These are phyloP conservation scores for Eubucco bourcierii DNA, from an alignment of 2,113 vertebrate species.

Conservation along the genomic window DNA sequence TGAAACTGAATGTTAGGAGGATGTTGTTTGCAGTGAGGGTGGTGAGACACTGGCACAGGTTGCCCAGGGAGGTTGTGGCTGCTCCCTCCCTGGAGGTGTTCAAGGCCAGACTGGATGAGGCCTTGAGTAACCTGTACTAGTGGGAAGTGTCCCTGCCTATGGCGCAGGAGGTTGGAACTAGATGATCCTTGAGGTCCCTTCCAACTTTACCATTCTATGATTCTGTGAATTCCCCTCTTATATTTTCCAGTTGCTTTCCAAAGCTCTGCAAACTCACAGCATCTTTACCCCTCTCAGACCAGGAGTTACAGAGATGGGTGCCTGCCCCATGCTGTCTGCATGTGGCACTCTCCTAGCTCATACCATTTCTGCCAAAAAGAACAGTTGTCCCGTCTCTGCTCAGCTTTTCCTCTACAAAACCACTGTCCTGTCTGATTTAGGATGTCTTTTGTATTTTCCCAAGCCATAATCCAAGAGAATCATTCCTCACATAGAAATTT, in stretches of 20 bases:
- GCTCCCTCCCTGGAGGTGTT: no score
- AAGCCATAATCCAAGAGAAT: neutral
- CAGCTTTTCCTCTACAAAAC: neutral
- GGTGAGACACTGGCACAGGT: no score
- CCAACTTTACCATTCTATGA: no score
- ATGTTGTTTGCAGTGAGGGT: no score
- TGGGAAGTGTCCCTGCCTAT: no score
- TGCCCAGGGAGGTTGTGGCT: no score
- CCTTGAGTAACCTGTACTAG: no score
- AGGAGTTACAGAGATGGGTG: neutral
- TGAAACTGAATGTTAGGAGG: no score
- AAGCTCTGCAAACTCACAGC: neutral
- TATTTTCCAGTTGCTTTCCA: neutral
- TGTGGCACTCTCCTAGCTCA: fast-evolving
- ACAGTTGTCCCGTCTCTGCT: neutral
- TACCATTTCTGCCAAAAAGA: neutral
- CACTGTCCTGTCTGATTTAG: neutral
- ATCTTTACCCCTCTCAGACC: neutral
- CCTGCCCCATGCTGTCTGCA: neutral
- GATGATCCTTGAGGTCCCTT: no score
- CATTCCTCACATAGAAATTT: neutral
- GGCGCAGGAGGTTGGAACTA: no score
- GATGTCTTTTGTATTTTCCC: neutral
- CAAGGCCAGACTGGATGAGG: no score
- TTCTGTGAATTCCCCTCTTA: no score